These are phyloP conservation scores for Drosophila teissieri DNA, from an alignment of 1,140 invertebrate genomes.

Conservation along the genomic window DNA sequence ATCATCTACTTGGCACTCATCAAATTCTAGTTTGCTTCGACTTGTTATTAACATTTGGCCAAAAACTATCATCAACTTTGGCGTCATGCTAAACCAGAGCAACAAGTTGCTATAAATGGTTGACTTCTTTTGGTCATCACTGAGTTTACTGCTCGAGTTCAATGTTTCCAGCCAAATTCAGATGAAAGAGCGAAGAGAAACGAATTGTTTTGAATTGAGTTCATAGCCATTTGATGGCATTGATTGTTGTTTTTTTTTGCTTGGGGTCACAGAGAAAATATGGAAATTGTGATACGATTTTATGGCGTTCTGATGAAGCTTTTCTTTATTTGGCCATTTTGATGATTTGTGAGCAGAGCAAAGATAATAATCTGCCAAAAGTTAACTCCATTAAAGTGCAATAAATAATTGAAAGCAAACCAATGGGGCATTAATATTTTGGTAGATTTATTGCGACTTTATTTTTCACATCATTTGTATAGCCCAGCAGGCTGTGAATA, in stretches of 20 bases:
- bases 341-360: slow-evolving; percentile 13
- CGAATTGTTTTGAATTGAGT: slow-evolving; percentile 38
- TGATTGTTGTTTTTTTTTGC: slow-evolving; percentile 24
- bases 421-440: neutral
- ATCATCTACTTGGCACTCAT: slow-evolving; percentile 10
- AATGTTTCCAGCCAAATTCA: slow-evolving; percentile 48
- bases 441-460: neutral
- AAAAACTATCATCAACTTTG: slow-evolving; percentile 39
- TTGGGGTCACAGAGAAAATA: slow-evolving; percentile 37
- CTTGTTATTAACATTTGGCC: slow-evolving; percentile 22
- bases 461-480: neutral
- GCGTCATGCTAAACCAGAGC: slow-evolving; percentile 29
- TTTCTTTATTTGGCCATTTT: neutral
- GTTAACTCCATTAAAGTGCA: neutral
- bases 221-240: slow-evolving; percentile 35
- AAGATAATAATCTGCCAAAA: slow-evolving; percentile 3
- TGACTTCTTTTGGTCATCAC: slow-evolving; percentile 27
- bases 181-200: slow-evolving; percentile 17
- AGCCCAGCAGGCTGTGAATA: neutral
- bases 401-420: neutral
- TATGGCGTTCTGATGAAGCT: neutral
- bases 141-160: slow-evolving; percentile 66
- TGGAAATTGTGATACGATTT: slow-evolving; percentile 11
- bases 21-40: slow-evolving; percentile 34
- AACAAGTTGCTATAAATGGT: slow-evolving; percentile 71